Evolutionary conservation across 2,113 vertebrate species (phyloP).

Genomic region (Anthoscopus minutus): DNA sequence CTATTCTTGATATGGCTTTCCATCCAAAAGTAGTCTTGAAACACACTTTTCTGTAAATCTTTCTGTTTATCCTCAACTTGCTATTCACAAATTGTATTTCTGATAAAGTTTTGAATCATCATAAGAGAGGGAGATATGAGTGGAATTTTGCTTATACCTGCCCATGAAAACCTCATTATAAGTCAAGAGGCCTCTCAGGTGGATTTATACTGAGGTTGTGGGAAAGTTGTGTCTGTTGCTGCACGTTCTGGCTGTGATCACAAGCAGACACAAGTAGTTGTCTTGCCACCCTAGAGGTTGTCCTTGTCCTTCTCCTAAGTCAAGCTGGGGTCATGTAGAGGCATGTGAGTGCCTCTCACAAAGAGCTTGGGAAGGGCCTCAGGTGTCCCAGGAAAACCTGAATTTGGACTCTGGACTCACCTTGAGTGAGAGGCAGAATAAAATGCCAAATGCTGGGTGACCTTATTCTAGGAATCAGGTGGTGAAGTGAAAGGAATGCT

Average conservation of each 20-base stretch:
- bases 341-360: accelerated
- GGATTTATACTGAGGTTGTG: no score
- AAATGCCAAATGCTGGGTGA: background rate
- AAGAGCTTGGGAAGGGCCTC: background rate
- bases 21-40: background rate
- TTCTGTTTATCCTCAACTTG: background rate
- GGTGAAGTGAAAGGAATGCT: background rate
- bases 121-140: background rate
- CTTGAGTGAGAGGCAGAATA: accelerated
- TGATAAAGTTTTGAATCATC: background rate
- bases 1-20: background rate
- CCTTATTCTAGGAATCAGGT: background rate
- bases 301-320: background rate
- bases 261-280: background rate
- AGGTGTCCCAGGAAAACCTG: background rate
- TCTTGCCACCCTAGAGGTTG: background rate
- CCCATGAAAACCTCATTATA: background rate
- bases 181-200: no score
- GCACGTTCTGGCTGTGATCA: background rate
- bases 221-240: background rate
- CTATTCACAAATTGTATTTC: background rate
- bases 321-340: background rate
- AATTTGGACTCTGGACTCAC: background rate
- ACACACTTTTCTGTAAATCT: background rate
- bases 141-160: background rate